Evolutionary conservation across 2,113 vertebrate genomes (phyloP).

Genomic region (Accipiter cooperii): DNA sequence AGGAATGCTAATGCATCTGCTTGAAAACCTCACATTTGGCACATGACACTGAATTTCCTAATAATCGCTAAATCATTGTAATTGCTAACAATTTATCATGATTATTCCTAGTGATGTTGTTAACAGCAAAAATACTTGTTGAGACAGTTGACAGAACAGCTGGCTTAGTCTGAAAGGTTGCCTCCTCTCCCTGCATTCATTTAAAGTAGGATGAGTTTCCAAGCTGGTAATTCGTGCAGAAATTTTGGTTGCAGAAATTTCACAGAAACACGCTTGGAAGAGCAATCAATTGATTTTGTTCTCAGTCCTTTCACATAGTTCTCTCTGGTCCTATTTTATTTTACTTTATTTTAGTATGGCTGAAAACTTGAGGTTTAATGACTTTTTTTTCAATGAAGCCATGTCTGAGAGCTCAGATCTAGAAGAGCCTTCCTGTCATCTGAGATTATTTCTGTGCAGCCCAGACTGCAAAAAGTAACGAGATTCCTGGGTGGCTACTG

Average conservation of each 20-base stretch:
- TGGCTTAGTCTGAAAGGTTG: neutral
- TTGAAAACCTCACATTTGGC: neutral
- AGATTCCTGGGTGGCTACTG: constrained; percentile 29
- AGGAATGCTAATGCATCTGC: neutral
- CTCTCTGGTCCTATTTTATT: neutral
- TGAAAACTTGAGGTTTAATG: neutral
- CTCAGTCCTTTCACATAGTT: neutral
- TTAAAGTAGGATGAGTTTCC: neutral
- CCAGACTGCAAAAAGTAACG: neutral
- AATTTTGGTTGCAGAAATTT: constrained; percentile 15
- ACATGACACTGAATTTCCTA: neutral
- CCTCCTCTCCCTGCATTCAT: neutral
- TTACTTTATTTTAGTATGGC: neutral
- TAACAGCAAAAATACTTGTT: neutral
- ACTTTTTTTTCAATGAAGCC: neutral
- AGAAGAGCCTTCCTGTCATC: constrained; percentile 1
- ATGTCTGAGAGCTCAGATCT: neutral
- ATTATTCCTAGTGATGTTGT: neutral
- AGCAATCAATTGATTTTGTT: neutral
- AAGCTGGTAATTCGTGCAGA: neutral
- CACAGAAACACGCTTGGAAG: neutral
- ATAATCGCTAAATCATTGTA: neutral
- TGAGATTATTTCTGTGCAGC: neutral
- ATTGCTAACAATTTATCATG: neutral
- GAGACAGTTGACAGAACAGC: neutral